Percentiles rank a stretch among this genome's conserved stretches.
Evolutionary conservation across 2,888 invertebrate genomes (phyloP).

Genomic region (Schizaphis graminum): DNA sequence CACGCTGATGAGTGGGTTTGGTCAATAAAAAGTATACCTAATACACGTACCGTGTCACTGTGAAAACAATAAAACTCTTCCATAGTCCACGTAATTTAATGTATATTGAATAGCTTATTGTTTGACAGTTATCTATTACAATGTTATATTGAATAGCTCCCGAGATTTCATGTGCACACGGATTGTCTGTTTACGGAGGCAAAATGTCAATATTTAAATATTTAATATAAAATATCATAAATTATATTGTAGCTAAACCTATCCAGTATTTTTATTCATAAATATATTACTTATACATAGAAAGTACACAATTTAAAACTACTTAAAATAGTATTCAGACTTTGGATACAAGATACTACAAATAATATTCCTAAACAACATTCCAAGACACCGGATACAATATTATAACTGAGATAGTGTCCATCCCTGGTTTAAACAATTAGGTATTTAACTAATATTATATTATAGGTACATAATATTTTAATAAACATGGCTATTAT

Average conservation of each 20-base stretch:
- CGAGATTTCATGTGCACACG: not conserved
- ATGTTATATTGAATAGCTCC: not conserved
- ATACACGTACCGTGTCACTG: not conserved
- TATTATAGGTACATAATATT: not conserved
- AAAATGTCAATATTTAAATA: not conserved
- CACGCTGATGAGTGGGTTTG: slow-evolving; percentile 4
- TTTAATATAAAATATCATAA: not conserved
- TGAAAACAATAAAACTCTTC: slow-evolving; percentile 43
- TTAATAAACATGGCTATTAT: not conserved
- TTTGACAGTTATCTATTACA: not conserved
- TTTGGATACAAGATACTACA: not conserved
- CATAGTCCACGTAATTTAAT: not conserved
- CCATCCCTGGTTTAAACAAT: not conserved
- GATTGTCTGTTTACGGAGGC: not conserved
- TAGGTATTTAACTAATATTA: not conserved
- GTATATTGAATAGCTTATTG: not conserved
- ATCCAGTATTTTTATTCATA: not conserved
- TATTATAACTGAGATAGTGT: not conserved
- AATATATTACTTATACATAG: not conserved
- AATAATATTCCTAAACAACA: not conserved
- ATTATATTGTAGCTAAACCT: not conserved
- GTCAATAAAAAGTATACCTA: not conserved
- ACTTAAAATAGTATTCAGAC: not conserved
- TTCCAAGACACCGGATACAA: not conserved
- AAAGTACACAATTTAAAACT: not conserved